Percentiles rank a stretch among this genome's conserved stretches.
Evolutionary conservation across 2,113 vertebrate species (phyloP).

Genomic region (Chloebia gouldiae): DNA sequence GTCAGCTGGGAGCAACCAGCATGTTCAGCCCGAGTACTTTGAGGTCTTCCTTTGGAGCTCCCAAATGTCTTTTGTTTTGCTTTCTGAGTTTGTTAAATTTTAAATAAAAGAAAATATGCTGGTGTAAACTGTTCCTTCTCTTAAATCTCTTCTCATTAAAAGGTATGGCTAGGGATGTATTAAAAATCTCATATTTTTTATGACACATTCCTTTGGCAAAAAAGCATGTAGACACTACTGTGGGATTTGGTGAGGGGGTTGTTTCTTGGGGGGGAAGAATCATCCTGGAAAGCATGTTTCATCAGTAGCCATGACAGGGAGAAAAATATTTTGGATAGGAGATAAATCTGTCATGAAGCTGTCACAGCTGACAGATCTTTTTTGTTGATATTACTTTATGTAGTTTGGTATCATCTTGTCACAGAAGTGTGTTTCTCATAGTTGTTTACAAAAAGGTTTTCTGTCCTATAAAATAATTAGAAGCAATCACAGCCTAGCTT

Average conservation of each 20-base stretch:
- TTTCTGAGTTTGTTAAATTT: not conserved
- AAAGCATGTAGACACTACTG: not conserved
- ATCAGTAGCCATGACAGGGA: not conserved
- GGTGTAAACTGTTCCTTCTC: not conserved
- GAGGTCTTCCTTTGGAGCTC: not conserved
- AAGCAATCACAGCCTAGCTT: not conserved
- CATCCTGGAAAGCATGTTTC: not conserved
- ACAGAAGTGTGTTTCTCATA: not conserved
- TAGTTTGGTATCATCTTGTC: not conserved
- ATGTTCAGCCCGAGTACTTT: not conserved
- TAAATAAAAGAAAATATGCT: not conserved
- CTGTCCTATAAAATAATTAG: not conserved
- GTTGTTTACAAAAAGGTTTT: not conserved
- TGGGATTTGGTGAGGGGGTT: not conserved
- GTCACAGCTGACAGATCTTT: not conserved
- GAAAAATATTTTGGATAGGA: not conserved
- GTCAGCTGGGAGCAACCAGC: not conserved
- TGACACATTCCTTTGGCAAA: not conserved
- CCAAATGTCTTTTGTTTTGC: not conserved
- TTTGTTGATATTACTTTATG: not conserved
- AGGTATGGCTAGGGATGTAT: not conserved
- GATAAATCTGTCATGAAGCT: not conserved
- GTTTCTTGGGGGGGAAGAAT: rapidly evolving
- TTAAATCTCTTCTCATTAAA: not conserved
- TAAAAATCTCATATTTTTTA: not conserved